Evolutionary conservation across 2,797 vertebrate genomes (phyloP), one percentile per base, ranked within the genome.

Genomic region (Gymnocypris eckloni): DNA sequence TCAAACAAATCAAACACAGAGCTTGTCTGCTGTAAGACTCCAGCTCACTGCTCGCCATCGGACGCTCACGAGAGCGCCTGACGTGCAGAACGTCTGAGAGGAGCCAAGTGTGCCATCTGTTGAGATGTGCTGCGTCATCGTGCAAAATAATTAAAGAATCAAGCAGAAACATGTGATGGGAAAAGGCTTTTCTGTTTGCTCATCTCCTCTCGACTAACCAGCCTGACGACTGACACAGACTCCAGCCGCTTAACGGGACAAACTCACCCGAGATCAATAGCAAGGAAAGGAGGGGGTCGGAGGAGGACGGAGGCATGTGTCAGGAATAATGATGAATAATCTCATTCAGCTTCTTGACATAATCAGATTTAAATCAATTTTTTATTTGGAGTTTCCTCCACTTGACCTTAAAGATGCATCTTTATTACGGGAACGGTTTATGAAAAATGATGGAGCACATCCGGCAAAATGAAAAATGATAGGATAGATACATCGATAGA

Each of bases 41-140:
- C 20, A 20, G 39, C 56, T 25, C n/a, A 1, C 86, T 50, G 79
- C 79, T 73, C 37, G 6, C 28, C 7, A 37, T 10, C 66, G 13
- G 45, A 77, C 16, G 5, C 73, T 67, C 45, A 43, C 85, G 76
- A 79, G 78, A 10, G 54, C 22, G 39, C 41, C 79, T 69, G 86
- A 25, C 64, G 61, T 86, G 81, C 66, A 66, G 77, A 28, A 56
- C 1, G 10, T 43, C 56, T 39, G 43, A 79, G 18, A 79, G 33
- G 72, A 37, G 90, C 89, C 89, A 89, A 89, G 80, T 81, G 79
- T 70, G 83, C 90, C 90, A 91, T 91, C 88, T 91, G 90, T 89
- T 89, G 89, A 88, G 87, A 85, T 73, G 80, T 86, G 89, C 88
- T 84, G 83, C 87, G 87, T 90, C 88, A 87, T 85, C 37, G 20